Evolutionary conservation across 2,797 vertebrate species (phyloP), one percentile per base, ranked within the genome.

Genomic region (Cyclopterus lumpus): DNA sequence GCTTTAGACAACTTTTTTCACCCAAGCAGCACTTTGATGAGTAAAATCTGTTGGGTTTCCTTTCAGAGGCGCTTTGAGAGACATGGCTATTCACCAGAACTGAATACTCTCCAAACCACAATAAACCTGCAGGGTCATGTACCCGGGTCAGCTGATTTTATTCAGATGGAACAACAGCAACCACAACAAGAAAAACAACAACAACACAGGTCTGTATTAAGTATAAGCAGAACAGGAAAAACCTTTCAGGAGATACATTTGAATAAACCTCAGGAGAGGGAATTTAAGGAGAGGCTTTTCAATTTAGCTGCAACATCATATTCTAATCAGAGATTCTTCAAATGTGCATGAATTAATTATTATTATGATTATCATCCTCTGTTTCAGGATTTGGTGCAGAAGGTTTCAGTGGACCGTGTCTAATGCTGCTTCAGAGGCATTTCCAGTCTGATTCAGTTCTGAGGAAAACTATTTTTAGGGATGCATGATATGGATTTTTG

Each of bases 241-340:
- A 46, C 18, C 8, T 73, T 75, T 65, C 20, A 49, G n/a, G 14
- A 8, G 14, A 40, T n/a, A 15, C 42, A 59, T 1, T 15, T 5
- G 44, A 49, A 28, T 15, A 46, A 81, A 67, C 7, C n/a, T 81
- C 54, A 62, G 9, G 44, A 80, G 61, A 78, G 57, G 8, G 68
- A 32, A 49, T 65, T 72, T 66, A 53, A 66, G 40, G 3, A 67
- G 51, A 59, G 32, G 34, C 60, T 28, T 55, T 76, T 78, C 49
- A 61, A 26, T 16, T 9, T 1, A 80, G 74, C 48, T 73, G 58
- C 42, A 79, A 73, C 16, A 26, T 55, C 80, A 85, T 58, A 81
- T 82, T 73, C 79, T 68, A 84, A 81, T 86, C 71, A 85, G 71
- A 79, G 73, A 64, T 74, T 66, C 38, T 63, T 83, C 59, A 76